phyloP scores from a whole-genome alignment of 2,888 invertebrate genomes.

The Colostygia pectinataria region DNA sequence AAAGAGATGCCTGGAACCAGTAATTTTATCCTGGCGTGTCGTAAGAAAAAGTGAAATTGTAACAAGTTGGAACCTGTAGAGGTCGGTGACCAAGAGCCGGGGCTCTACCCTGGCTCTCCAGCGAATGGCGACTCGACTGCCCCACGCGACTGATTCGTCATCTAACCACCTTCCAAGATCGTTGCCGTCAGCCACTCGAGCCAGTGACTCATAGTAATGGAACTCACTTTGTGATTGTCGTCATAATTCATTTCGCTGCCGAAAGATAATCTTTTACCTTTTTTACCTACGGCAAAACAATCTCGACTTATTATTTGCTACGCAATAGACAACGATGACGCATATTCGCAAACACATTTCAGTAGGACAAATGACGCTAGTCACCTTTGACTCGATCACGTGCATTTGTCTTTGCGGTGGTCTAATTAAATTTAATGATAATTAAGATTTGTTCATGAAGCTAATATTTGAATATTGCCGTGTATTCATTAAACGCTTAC shows the following conservation, averaged over 20 bases:
- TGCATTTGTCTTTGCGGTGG: conserved; percentile 31
- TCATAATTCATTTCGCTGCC: conserved; percentile 18
- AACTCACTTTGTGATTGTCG: conserved; percentile 33
- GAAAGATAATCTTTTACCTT: conserved; percentile 19
- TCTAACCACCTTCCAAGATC: conserved; percentile 53
- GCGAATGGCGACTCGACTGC: conserved; percentile 62
- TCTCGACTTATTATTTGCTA: conserved; percentile 8
- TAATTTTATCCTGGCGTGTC: conserved; percentile 35
- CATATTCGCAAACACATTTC: conserved; percentile 34
- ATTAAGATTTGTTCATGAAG: conserved; percentile 1
- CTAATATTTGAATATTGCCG: neutral
- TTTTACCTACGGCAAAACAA: conserved; percentile 6
- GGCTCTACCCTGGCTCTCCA: conserved; percentile 43
- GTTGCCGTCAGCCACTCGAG: conserved; percentile 41
- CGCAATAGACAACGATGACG: conserved; percentile 29
- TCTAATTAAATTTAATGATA: too few species aligned
- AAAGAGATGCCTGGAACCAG: conserved; percentile 28
- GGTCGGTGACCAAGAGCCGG: conserved; percentile 72
- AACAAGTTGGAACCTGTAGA: conserved; percentile 77
- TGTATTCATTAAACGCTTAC: too few species aligned
- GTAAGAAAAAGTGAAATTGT: conserved; percentile 77
- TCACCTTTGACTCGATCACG: conserved; percentile 50
- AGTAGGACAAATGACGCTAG: conserved; percentile 40
- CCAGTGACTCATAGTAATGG: conserved; percentile 46
- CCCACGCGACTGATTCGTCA: conserved; percentile 69